Evolutionary conservation across 1,140 invertebrate species (phyloP).

Genomic region (Linepithema humile): DNA sequence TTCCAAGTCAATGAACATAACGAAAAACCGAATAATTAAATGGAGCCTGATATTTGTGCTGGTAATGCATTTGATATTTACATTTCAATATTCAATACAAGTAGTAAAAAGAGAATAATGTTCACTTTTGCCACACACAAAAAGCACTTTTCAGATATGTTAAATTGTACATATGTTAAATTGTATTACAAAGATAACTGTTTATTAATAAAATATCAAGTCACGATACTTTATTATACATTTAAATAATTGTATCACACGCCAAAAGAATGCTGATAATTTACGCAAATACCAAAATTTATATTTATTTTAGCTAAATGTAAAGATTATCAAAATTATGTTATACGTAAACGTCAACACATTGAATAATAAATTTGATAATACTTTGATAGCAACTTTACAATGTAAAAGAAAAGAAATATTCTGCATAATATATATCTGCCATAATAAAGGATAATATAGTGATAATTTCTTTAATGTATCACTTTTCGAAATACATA

Average conservation of each 20-base stretch:
- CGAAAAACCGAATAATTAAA: conserved; percentile 42
- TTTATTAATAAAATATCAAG: background rate
- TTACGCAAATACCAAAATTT: background rate
- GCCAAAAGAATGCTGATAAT: background rate
- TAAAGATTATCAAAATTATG: background rate
- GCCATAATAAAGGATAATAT: background rate
- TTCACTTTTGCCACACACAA: conserved; percentile 13
- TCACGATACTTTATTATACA: background rate
- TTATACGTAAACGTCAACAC: background rate
- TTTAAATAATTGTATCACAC: background rate
- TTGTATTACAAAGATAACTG: background rate
- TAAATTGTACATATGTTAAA: conserved; percentile 1
- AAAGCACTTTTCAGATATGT: background rate
- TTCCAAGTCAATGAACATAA: conserved; percentile 1
- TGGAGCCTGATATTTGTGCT: conserved; percentile 23
- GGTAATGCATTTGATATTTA: conserved; percentile 35
- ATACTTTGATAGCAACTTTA: too few species aligned
- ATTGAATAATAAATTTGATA: conserved; percentile 14
- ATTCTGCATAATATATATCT: background rate
- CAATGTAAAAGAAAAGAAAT: background rate
- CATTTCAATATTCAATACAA: conserved; percentile 8
- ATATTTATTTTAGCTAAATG: background rate
- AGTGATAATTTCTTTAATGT: background rate
- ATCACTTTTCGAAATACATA: background rate
- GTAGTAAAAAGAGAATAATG: conserved; percentile 1